Evolutionary conservation across 2,888 invertebrate species (phyloP).

Genomic region (Zygothrica quintamaculata): DNA sequence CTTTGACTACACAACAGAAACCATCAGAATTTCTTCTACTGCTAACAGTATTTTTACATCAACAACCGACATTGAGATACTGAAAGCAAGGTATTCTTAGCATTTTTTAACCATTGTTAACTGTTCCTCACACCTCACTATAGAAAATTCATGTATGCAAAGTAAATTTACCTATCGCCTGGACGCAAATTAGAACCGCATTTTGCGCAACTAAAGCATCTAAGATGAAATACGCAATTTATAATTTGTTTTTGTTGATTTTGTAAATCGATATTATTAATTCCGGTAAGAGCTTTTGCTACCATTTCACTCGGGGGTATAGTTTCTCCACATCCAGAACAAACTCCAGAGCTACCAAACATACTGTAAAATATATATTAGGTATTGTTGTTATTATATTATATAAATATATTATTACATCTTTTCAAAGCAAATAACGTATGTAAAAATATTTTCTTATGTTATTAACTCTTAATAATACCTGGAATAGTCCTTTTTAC

Average conservation of each 20-base stretch:
- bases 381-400: too few relatives aligned
- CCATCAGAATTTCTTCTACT: too few relatives aligned
- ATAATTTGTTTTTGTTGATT: constrained; percentile 81
- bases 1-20: too few relatives aligned
- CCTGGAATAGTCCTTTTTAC: constrained; percentile 98
- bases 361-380: constrained; percentile 87
- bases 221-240: constrained; percentile 88
- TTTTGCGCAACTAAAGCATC: constrained; percentile 97
- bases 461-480: constrained; percentile 86
- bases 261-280: constrained; percentile 85
- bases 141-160: neutral
- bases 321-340: constrained; percentile 95
- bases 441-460: too few relatives aligned
- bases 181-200: constrained; percentile 94
- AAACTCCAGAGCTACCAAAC: constrained; percentile 95
- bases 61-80: too few relatives aligned
- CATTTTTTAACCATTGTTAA: too few relatives aligned
- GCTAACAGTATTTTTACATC: too few relatives aligned
- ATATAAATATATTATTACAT: too few relatives aligned
- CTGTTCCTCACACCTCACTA: too few relatives aligned
- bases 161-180: constrained; percentile 90
- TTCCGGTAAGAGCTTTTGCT: constrained; percentile 87
- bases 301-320: constrained; percentile 97
- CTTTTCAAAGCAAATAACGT: too few relatives aligned
- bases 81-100: too few relatives aligned